These are phyloP conservation scores for Oncorhynchus clarkii DNA, from an alignment of 2,113 vertebrate species.

Conservation along the genomic window DNA sequence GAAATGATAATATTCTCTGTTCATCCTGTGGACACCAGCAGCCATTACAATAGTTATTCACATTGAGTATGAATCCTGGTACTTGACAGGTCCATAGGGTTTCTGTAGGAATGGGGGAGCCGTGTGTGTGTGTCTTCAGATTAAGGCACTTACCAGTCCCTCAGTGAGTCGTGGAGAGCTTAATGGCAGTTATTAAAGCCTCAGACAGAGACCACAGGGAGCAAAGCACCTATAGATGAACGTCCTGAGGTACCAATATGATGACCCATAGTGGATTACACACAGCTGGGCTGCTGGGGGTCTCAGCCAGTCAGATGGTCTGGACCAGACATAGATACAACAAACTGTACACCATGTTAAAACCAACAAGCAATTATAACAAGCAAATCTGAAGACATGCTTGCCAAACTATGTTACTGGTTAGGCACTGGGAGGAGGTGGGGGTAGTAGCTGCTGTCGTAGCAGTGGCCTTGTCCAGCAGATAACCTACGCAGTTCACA, in stretches of 20 bases:
- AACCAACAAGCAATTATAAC: neutral
- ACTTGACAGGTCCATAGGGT: too few relatives aligned
- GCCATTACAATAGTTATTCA: too few relatives aligned
- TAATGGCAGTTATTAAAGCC: conserved; percentile 13
- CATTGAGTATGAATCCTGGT: too few relatives aligned
- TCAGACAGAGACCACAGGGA: conserved; percentile 9
- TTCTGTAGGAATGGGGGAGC: too few relatives aligned
- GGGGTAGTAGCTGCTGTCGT: neutral
- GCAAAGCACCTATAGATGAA: neutral
- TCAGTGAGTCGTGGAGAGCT: conserved; percentile 32
- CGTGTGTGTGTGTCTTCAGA: conserved; percentile 19
- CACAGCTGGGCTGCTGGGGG: neutral
- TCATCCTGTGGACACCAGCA: conserved; percentile 2
- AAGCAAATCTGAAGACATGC: too few relatives aligned
- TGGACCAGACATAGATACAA: too few relatives aligned
- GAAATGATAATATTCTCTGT: neutral
- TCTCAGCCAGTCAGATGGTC: neutral
- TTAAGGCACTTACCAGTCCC: conserved; percentile 67
- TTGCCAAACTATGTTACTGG: neutral
- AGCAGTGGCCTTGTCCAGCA: conserved; percentile 17
- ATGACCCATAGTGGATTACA: too few relatives aligned
- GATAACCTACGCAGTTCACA: conserved; percentile 17
- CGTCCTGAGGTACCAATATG: too few relatives aligned
- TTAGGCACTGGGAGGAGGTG: conserved; percentile 16
- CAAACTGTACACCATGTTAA: neutral